Evolutionary conservation across 1,140 invertebrate genomes (phyloP), one percentile per base, ranked within the genome.

Genomic region (Asobara japonica): DNA sequence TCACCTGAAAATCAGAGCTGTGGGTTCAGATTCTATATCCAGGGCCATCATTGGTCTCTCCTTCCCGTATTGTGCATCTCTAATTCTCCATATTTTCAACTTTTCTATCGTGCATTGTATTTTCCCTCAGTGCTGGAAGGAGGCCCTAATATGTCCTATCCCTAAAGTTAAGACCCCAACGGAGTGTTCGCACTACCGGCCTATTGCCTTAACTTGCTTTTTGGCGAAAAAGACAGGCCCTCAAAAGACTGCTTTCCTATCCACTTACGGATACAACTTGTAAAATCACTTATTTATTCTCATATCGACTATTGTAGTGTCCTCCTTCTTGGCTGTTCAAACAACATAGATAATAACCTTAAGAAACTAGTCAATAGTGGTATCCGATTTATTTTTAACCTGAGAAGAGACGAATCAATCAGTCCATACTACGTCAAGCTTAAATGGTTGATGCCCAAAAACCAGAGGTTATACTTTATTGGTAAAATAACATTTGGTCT

Each of bases 181-280:
- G 18, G 3, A 10, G 10, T 18, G 7, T 22, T 29, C 11, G 41
- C 36, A 67, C 18, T 67, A 48, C 29, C 65, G 65, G 0, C 65
- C 65, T 2, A 67, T 67, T 2, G 41, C 65, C 1, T 3, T 67
- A 18, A 38, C 48, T 18, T 67, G 65, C 18, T 18, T 11, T 3
- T 41, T 33, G 8, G 41, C 18, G 30, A 74, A 74, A n/a, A n/a
- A n/a, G n/a, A n/a, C n/a, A n/a, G 30, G 11, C 56, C 2, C 41
- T 74, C 11, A 62, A 74, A 20, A 41, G 31, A 33, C 10, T 33
- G 31, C 10, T 10, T 33, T 33, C 31, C 31, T 10, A 33, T 33
- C 31, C 4, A 33, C 31, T 33, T 33, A 10, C 31, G 31, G 5
- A 33, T 6, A 33, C 31, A 33, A 33, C 10, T 33, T 6, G 31